Evolutionary conservation across 2,888 invertebrate species (phyloP).

Genomic region (Andrena minutula): DNA sequence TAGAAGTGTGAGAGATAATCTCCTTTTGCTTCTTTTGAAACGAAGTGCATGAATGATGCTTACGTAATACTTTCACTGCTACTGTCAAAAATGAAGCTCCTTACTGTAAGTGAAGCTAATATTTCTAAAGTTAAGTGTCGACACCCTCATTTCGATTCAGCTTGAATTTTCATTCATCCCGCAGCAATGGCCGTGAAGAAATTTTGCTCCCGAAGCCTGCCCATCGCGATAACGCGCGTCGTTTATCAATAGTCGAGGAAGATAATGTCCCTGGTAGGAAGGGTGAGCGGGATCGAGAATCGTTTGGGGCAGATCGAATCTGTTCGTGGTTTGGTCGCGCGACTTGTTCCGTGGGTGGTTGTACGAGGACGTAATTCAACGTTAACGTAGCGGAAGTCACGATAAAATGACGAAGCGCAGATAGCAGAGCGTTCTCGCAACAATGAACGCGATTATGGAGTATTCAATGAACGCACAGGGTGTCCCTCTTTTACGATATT

Average conservation of each 20-base stretch:
- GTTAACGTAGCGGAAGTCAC: conserved; percentile 74
- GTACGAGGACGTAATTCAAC: conserved; percentile 69
- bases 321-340: conserved; percentile 15
- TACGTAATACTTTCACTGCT: too few relatives aligned
- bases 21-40: too few relatives aligned
- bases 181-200: background rate
- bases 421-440: conserved; percentile 47
- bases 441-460: conserved; percentile 64
- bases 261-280: background rate
- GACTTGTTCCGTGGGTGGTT: conserved; percentile 56
- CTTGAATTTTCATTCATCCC: background rate
- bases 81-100: too few relatives aligned
- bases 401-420: conserved; percentile 72
- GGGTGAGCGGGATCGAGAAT: conserved; percentile 10
- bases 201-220: background rate
- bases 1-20: background rate
- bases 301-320: conserved; percentile 25
- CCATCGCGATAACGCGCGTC: conserved; percentile 4
- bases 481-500: conserved; percentile 39
- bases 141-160: too few relatives aligned
- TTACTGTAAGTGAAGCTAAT: too few relatives aligned
- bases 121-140: too few relatives aligned
- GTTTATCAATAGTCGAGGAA: conserved; percentile 8
- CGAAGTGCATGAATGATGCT: too few relatives aligned
- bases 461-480: conserved; percentile 51